Percentiles rank a stretch among this genome's conserved stretches.
phyloP scores from a whole-genome alignment of 2,797 vertebrate species.

The Leucoraja ocellata region DNA sequence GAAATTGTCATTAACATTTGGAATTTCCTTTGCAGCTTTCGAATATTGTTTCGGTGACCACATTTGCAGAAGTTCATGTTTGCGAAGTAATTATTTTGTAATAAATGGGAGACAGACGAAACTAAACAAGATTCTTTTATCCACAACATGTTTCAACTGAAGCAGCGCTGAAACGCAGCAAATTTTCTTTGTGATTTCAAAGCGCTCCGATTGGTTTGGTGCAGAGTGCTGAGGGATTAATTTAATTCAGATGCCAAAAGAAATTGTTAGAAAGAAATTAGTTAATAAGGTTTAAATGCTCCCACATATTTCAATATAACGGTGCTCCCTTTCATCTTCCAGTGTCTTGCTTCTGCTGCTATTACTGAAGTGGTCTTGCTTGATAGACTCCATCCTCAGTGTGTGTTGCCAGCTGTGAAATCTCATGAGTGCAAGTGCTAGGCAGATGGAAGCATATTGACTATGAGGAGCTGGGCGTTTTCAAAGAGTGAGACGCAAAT shows the following conservation, averaged over 20 bases:
- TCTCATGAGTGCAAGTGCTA: conserved; percentile 28
- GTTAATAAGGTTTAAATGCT: conserved; percentile 1
- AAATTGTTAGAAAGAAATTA: conserved; percentile 8
- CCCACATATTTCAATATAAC: background rate
- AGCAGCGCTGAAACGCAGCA: background rate
- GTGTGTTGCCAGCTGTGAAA: conserved; percentile 37
- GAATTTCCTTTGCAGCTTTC: conserved; percentile 18
- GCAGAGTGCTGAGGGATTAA: background rate
- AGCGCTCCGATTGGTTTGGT: background rate
- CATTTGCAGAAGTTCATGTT: conserved; percentile 21
- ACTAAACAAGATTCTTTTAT: background rate
- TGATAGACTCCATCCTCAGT: conserved; percentile 22
- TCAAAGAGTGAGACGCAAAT: conserved; percentile 21
- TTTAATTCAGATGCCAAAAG: background rate
- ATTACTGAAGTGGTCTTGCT: conserved; percentile 9
- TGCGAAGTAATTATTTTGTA: background rate
- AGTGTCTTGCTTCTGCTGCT: background rate
- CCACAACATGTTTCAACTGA: background rate
- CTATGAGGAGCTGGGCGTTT: conserved; percentile 32
- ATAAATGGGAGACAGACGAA: background rate
- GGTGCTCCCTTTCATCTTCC: background rate
- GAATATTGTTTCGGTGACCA: background rate
- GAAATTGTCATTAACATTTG: conserved; percentile 2
- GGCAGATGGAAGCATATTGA: conserved; percentile 35
- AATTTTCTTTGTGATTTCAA: too few relatives aligned